These are phyloP conservation scores for Geodia barretti DNA, from an alignment of 37 sponge, comb jelly and placozoan species.

Conservation along the genomic window DNA sequence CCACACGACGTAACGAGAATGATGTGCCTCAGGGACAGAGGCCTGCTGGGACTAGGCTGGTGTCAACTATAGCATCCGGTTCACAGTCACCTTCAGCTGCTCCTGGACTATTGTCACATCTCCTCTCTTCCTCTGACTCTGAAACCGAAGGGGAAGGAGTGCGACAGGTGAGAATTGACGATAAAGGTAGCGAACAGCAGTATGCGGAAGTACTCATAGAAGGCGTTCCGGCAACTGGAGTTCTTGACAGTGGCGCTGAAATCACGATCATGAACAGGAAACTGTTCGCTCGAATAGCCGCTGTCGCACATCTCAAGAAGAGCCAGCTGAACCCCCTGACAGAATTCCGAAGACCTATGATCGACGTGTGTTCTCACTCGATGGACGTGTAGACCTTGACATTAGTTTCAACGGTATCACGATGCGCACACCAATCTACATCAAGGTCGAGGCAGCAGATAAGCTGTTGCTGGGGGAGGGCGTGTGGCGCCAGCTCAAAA, in stretches of 20 bases:
- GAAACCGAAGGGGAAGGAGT: conserved; percentile 7
- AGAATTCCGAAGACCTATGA: not conserved
- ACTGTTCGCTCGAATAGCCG: not conserved
- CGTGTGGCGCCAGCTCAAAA: not conserved
- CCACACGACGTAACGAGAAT: not conserved
- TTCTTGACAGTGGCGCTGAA: conserved; percentile 32
- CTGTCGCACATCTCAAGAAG: not conserved
- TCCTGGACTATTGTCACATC: not conserved
- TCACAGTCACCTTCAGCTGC: not conserved
- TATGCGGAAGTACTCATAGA: conserved; percentile 19
- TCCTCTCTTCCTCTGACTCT: conserved; percentile 5
- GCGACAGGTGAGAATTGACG: not conserved
- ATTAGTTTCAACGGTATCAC: not conserved
- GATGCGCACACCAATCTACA: not conserved
- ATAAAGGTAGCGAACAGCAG: conserved; percentile 35
- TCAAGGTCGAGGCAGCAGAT: not conserved
- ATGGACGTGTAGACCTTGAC: not conserved
- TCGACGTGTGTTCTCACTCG: not conserved
- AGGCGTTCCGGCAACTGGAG: conserved; percentile 38
- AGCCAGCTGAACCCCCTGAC: not conserved
- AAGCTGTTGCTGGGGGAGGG: not conserved
- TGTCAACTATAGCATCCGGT: not conserved
- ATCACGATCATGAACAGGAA: not conserved
- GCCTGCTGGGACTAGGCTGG: not conserved
- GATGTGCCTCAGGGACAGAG: conserved; percentile 1